phyloP scores from a whole-genome alignment of 2,797 vertebrate species.

The Pelobates cultripes region DNA sequence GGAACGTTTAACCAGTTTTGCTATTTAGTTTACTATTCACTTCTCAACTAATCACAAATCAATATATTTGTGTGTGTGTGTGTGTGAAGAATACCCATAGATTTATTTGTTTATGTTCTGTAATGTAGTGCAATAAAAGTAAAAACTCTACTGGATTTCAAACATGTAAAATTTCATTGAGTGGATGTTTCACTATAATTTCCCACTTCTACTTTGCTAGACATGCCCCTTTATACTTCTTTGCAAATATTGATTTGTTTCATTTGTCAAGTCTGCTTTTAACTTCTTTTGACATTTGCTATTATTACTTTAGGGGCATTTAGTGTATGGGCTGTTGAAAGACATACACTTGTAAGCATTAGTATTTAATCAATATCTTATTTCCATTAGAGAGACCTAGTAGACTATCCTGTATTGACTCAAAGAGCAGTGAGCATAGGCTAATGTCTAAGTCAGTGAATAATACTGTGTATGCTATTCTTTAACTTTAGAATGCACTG shows the following conservation, averaged over 20 bases:
- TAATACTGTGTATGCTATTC: constrained; percentile 21
- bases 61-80: too few species aligned
- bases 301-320: constrained; percentile 33
- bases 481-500: constrained; percentile 9
- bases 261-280: neutral
- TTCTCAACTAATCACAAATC: too few species aligned
- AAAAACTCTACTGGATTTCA: too few species aligned
- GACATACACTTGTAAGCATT: constrained; percentile 41
- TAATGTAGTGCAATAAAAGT: too few species aligned
- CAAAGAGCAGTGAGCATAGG: constrained; percentile 21
- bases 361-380: constrained; percentile 45
- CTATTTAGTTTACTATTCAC: too few species aligned
- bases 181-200: too few species aligned
- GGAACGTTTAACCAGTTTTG: too few species aligned
- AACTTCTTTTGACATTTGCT: constrained; percentile 29
- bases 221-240: neutral
- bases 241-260: constrained; percentile 7
- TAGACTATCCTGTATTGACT: constrained; percentile 42
- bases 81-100: too few species aligned
- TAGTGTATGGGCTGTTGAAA: constrained; percentile 32
- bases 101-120: too few species aligned
- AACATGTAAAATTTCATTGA: too few species aligned
- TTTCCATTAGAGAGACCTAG: constrained; percentile 47
- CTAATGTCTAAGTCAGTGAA: constrained; percentile 34
- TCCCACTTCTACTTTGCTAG: neutral